These are phyloP conservation scores for Platyscapa corneri DNA, from an alignment of 1,140 invertebrate genomes.

Conservation along the genomic window DNA sequence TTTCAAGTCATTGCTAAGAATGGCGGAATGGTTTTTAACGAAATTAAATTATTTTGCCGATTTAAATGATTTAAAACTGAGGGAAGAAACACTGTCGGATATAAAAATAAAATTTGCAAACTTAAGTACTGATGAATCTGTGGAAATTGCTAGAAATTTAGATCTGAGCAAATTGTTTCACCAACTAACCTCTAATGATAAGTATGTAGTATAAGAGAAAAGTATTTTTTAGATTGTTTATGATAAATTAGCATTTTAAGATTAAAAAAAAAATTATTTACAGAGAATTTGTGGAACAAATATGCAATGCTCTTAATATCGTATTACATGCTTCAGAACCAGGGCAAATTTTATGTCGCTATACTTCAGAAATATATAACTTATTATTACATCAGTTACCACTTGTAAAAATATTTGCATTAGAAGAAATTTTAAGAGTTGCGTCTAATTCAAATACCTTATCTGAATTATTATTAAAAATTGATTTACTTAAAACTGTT, in stretches of 20 bases:
- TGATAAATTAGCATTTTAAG: not conserved
- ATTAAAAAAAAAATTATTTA: not conserved
- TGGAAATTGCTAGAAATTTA: conserved; percentile 60
- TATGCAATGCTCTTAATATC: conserved; percentile 71
- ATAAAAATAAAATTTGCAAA: conserved; percentile 64
- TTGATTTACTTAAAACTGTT: conserved; percentile 74
- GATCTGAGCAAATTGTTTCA: conserved; percentile 61
- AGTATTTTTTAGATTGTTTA: not conserved
- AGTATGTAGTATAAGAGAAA: conserved; percentile 58
- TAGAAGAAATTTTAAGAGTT: conserved; percentile 70
- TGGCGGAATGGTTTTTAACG: conserved; percentile 63
- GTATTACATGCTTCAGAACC: conserved; percentile 67
- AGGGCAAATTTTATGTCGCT: conserved; percentile 66
- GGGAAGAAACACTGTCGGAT: conserved; percentile 61
- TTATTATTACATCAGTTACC: conserved; percentile 68
- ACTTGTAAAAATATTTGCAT: conserved; percentile 64
- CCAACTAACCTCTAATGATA: conserved; percentile 69
- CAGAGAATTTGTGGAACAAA: conserved; percentile 69
- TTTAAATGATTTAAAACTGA: conserved; percentile 56
- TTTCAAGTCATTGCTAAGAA: conserved; percentile 43
- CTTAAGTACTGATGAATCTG: conserved; percentile 55
- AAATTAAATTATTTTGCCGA: conserved; percentile 59
- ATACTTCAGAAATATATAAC: conserved; percentile 65
- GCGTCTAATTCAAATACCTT: conserved; percentile 62
- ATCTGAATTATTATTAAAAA: conserved; percentile 72